phyloP scores from a whole-genome alignment of 2,113 vertebrate species.

The Misgurnus mizolepis region DNA sequence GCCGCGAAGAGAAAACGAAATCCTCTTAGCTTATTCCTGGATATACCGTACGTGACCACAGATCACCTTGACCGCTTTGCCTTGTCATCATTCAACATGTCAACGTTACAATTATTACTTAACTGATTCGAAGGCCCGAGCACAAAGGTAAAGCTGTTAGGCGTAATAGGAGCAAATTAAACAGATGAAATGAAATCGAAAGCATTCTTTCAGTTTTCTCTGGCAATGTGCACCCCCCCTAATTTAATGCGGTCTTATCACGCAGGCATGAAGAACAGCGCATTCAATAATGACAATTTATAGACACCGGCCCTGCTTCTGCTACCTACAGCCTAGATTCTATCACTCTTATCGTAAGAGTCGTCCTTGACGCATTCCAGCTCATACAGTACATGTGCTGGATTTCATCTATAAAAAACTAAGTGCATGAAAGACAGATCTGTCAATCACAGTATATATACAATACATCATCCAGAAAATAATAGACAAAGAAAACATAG shows the following conservation, averaged over 20 bases:
- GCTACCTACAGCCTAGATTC: slow-evolving; percentile 45
- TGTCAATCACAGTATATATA: slow-evolving; percentile 37
- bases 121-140: slow-evolving; percentile 29
- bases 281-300: slow-evolving; percentile 54
- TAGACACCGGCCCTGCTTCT: slow-evolving; percentile 39
- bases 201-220: slow-evolving; percentile 27
- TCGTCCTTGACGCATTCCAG: slow-evolving; percentile 45
- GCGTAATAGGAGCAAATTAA: slow-evolving; percentile 50
- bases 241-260: slow-evolving; percentile 49
- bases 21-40: slow-evolving; percentile 34
- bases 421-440: slow-evolving; percentile 5
- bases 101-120: slow-evolving; percentile 42
- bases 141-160: slow-evolving; percentile 44
- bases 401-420: slow-evolving; percentile 5
- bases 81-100: slow-evolving; percentile 43
- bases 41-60: slow-evolving; percentile 35
- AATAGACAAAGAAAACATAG: not conserved
- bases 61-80: slow-evolving; percentile 27
- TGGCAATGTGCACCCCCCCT: slow-evolving; percentile 30
- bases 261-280: slow-evolving; percentile 35
- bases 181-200: slow-evolving; percentile 42
- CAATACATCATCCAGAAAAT: slow-evolving; percentile 32
- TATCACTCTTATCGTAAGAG: slow-evolving; percentile 47
- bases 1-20: not conserved
- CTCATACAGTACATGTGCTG: slow-evolving; percentile 16